Base-by-base conservation (phyloP, 2,797 vertebrate species). In the Jordanella pulchra region DNA sequence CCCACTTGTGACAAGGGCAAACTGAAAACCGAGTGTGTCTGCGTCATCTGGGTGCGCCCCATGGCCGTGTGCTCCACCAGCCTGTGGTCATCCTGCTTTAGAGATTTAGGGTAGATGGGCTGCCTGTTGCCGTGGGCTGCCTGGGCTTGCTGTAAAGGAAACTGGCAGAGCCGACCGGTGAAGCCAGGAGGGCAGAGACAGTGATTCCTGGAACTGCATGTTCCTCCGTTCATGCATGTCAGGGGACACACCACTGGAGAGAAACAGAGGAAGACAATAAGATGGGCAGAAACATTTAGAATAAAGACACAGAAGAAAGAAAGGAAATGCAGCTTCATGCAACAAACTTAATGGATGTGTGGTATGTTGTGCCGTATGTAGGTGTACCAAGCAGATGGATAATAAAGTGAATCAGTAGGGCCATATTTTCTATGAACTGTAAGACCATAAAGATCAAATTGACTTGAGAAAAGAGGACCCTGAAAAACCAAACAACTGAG, bases 151-250 rank as follows among this genome's bases (percentile, higher is more conserved):
- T 85, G 90, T 7, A 95, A 91, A 0, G 96, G 94, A 84, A 95
- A 94, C 89, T 98, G 97, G 89, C 97, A 98, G 86, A 97, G 95
- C 14, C 96, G 95, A 0, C 97, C 97, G 0, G 96, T 96, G 92
- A 96, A 98, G 77, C 96, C 95, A 0, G 95, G 94, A 6, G 95
- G 96, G 77, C 97, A 98, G 67, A 95, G 91, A 79, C 97, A 98
- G 87, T 97, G 95, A 76, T 95, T 97, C 76, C 96, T 93, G 9
- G 96, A 95, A 74, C 93, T 95, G 87, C 97, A 98, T 71, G 96
- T 94, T n/a, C 97, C 97, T 61, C 97, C 97, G 27, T 98, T 98
- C 95, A 97, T 92, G 84, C 97, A 98, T 21, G 96, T 96, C 77
- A 97, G 91, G 21, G 96, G 97, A 83, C 97, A 98, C 83, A 98